phyloP scores from a whole-genome alignment of 2,888 invertebrate species.

The Thecocarcelia acutangulata region DNA sequence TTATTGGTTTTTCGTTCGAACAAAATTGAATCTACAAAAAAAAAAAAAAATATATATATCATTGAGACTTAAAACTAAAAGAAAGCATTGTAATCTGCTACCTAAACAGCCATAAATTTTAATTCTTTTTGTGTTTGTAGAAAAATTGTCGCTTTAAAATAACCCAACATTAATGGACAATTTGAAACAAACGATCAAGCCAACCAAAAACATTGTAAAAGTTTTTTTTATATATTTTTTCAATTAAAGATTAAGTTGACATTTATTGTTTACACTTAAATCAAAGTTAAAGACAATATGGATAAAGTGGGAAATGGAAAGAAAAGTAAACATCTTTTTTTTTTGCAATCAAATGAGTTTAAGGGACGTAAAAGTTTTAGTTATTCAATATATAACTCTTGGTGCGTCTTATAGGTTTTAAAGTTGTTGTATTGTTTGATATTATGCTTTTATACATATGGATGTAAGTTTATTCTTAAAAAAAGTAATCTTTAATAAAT shows the following conservation, averaged over 20 bases:
- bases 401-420: not conserved
- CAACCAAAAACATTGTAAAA: not conserved
- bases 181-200: not conserved
- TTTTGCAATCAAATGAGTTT: not conserved
- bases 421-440: slow-evolving; percentile 11
- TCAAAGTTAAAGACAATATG: slow-evolving; percentile 63
- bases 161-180: slow-evolving; percentile 23
- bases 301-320: not conserved
- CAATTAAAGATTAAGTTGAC: slow-evolving; percentile 81
- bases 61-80: too few relatives aligned
- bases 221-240: slow-evolving; percentile 48
- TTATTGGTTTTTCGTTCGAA: slow-evolving; percentile 47
- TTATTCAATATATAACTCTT: not conserved
- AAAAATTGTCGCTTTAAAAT: slow-evolving; percentile 21
- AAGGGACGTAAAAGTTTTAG: not conserved
- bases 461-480: not conserved
- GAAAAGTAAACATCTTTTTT: not conserved
- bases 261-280: slow-evolving; percentile 81
- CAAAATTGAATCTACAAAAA: not conserved
- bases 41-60: slow-evolving; percentile 1
- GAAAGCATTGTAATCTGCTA: slow-evolving; percentile 61
- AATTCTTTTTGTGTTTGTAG: slow-evolving; percentile 14
- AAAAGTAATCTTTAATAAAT: too few relatives aligned
- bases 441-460: not conserved
- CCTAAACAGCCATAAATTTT: slow-evolving; percentile 66